phyloP scores from a whole-genome alignment of 2,113 vertebrate species.

The Bos indicus region DNA sequence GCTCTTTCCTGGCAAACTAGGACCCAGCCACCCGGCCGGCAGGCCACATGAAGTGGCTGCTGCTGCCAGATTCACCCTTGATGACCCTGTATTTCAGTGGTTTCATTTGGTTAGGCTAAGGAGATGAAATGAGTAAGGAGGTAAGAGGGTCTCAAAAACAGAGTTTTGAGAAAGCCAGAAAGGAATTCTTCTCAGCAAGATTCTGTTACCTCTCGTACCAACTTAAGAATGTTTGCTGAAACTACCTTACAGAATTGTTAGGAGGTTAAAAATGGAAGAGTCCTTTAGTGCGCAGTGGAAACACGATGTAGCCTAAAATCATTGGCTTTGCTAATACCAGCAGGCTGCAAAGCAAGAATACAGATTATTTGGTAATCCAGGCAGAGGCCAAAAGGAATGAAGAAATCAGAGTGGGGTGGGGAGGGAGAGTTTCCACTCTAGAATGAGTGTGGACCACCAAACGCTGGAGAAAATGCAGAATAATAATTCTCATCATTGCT shows the following conservation, averaged over 20 bases:
- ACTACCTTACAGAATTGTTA: neutral
- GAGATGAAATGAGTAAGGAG: neutral
- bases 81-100: neutral
- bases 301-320: neutral
- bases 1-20: neutral
- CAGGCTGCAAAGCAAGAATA: neutral
- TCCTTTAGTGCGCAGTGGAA: neutral
- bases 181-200: neutral
- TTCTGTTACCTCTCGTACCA: neutral
- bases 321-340: neutral
- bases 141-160: neutral
- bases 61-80: neutral
- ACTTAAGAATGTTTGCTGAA: neutral
- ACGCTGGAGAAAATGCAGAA: neutral
- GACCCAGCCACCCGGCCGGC: neutral
- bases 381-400: neutral
- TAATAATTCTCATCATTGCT: neutral
- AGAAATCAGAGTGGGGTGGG: neutral
- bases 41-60: fast-evolving
- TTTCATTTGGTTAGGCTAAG: neutral
- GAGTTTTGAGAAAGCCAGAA: neutral
- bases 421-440: neutral
- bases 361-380: neutral
- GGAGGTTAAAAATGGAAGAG: neutral
- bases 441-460: neutral